These are phyloP conservation scores for Passerculus sandwichensis DNA, from an alignment of 2,797 vertebrate genomes.

Conservation along the genomic window DNA sequence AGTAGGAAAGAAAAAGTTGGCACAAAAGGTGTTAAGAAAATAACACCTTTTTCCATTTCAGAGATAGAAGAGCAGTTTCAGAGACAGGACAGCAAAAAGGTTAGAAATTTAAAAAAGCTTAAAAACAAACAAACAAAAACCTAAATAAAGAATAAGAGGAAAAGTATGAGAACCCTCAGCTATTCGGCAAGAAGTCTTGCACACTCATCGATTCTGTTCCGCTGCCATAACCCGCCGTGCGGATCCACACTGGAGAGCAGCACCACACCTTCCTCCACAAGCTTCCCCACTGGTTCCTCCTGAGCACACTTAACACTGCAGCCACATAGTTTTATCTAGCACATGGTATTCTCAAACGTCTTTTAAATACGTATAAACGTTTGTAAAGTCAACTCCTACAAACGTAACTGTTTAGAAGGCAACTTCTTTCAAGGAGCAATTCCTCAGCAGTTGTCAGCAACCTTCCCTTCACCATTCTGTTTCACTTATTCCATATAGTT, in stretches of 20 bases:
- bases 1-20: neutral
- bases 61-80: neutral
- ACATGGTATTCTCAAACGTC: neutral
- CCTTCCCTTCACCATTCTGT: neutral
- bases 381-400: neutral
- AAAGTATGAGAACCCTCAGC: neutral
- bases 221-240: neutral
- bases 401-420: neutral
- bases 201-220: neutral
- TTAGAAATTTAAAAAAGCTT: neutral
- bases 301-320: neutral
- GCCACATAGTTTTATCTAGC: neutral
- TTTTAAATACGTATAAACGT: fast-evolving
- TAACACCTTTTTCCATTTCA: neutral
- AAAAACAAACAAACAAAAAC: neutral
- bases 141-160: neutral
- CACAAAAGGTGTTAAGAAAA: neutral
- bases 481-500: constrained; percentile 22
- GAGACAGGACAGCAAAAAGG: neutral
- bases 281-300: neutral
- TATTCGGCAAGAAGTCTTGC: neutral
- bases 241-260: neutral
- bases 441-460: neutral
- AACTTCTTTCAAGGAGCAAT: neutral
- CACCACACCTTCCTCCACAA: neutral